Base-by-base conservation (phyloP, 2,888 invertebrate genomes). In the Plebejus melissa region DNA sequence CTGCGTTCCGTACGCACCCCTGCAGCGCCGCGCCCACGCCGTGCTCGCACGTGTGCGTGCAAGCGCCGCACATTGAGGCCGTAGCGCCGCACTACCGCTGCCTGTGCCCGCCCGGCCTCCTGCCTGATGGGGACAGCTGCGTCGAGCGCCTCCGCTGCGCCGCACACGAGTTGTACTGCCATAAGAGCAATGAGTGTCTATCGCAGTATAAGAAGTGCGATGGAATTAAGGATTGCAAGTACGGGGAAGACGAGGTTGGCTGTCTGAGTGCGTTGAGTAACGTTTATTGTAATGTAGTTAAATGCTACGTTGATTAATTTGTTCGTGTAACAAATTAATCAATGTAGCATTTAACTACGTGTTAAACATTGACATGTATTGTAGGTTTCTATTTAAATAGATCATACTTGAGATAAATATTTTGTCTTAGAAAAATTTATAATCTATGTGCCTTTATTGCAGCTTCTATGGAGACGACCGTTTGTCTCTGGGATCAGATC, bases 31-130 rank as follows among this genome's bases (percentile, higher is more conserved):
- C 89, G 50, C 95, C 95, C 78, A 95, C 95, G 60, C 95, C 95
- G 0, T 98, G 98, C 82, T 95, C 96, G 2, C 96, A 97, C 84
- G 87, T 97, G 11, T 98, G 98, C 82, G 94, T 97, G 2, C 94
- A 95, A 76, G 84, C 79, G 4, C 75, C 86, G 65, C 85, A 84
- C 69, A 74, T 71, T 4, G 80, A 80, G 7, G 79, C 81, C 36
- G 77, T 79, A 13, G 72, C 76, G 57, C 78, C 84, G 78, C 81
- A 81, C 0, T 89, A 88, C 79, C 85, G 86, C 5, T 95, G 95
- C 77, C 83, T 94, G 0, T 98, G 98, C 83, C 96, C 98, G 0
- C 86, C 95, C 0, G 96, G 96, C 0, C 88, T 96, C 13, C 80
- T 85, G 1, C 88, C 96, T 13, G 82, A 84, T 1, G 81, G 84